phyloP scores from a whole-genome alignment of 2,113 vertebrate species.

The Castor canadensis region DNA sequence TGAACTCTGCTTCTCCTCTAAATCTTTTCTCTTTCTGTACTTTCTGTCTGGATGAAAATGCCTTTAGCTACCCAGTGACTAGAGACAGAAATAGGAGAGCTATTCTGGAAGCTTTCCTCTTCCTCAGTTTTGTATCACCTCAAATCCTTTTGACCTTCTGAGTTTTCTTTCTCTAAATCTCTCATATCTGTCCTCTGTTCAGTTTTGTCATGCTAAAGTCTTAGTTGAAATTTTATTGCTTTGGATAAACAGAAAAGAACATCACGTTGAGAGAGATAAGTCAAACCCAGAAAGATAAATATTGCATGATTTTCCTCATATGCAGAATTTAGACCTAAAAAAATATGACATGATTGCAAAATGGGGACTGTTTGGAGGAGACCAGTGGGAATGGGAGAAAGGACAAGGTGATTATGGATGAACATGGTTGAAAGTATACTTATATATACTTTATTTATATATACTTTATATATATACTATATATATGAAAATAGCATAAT shows the following conservation, averaged over 20 bases:
- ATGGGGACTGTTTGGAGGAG: too few relatives aligned
- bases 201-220: neutral
- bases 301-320: too few relatives aligned
- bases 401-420: too few relatives aligned
- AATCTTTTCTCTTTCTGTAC: neutral
- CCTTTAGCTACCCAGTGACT: neutral
- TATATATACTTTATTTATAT: too few relatives aligned
- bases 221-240: conserved; percentile 17
- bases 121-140: neutral
- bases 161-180: conserved; percentile 22
- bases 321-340: too few relatives aligned
- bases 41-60: neutral
- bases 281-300: too few relatives aligned
- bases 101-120: neutral
- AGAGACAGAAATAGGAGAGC: neutral
- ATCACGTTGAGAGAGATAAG: too few relatives aligned
- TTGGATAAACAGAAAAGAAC: neutral
- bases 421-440: too few relatives aligned
- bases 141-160: neutral
- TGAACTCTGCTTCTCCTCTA: neutral
- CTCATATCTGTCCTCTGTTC: neutral
- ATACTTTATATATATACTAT: too few relatives aligned
- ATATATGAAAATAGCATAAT: too few relatives aligned
- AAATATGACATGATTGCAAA: too few relatives aligned
- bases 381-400: too few relatives aligned